These are phyloP conservation scores for Anniella stebbinsi DNA, from an alignment of 2,797 vertebrate species.

Conservation along the genomic window DNA sequence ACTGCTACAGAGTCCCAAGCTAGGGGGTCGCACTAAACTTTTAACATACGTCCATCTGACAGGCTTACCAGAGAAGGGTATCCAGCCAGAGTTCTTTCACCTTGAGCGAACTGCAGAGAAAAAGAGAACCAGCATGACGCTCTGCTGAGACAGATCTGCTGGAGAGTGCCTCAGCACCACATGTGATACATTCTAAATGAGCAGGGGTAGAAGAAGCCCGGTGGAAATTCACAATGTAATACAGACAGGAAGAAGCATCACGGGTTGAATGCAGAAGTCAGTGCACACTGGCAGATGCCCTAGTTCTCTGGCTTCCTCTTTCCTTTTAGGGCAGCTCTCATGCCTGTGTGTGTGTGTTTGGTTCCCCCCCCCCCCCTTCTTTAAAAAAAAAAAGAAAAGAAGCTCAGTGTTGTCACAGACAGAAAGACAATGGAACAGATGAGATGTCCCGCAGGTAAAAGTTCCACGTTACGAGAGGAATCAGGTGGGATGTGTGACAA, in stretches of 20 bases:
- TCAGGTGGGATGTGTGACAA: slow-evolving; percentile 69
- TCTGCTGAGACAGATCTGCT: slow-evolving; percentile 77
- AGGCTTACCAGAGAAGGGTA: slow-evolving; percentile 86
- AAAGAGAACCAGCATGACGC: slow-evolving; percentile 81
- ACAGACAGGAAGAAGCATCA: slow-evolving; percentile 91
- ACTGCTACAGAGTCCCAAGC: neutral
- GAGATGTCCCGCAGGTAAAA: slow-evolving; percentile 65
- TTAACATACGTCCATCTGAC: neutral
- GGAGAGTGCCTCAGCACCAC: slow-evolving; percentile 34
- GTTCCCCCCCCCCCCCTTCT: neutral
- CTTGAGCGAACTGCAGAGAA: slow-evolving; percentile 79
- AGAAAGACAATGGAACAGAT: slow-evolving; percentile 82
- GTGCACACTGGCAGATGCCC: slow-evolving; percentile 27
- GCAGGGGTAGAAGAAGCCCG: slow-evolving; percentile 68
- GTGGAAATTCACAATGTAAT: slow-evolving; percentile 86
- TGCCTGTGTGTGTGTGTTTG: neutral
- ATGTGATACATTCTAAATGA: slow-evolving; percentile 78
- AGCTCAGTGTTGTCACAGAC: slow-evolving; percentile 50
- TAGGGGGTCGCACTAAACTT: neutral
- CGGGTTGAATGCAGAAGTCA: slow-evolving; percentile 71
- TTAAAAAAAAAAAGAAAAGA: slow-evolving; percentile 19
- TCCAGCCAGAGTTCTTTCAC: slow-evolving; percentile 87
- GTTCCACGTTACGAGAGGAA: slow-evolving; percentile 63
- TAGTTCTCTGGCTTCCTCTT: slow-evolving; percentile 79
- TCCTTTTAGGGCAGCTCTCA: slow-evolving; percentile 75